A percentile compares a stretch with the other conserved stretches of the same genome.
These are phyloP conservation scores for Choristoneura fumiferana DNA, from an alignment of 1,140 invertebrate species.

Conservation along the genomic window DNA sequence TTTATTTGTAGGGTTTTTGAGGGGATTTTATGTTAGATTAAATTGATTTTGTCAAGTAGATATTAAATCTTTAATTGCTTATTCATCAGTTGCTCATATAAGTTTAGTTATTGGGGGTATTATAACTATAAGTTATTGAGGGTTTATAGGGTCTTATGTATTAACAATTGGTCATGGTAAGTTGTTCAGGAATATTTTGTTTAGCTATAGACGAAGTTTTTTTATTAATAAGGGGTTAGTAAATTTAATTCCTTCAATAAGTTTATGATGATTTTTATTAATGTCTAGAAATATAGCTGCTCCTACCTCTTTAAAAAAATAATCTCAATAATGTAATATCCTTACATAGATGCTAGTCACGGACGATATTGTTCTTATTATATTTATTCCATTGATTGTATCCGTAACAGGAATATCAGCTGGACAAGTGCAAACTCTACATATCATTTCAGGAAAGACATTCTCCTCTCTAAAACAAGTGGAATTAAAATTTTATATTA, in stretches of 20 bases:
- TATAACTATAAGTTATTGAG: conserved; percentile 70
- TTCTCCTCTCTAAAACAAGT: not conserved
- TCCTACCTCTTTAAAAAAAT: conserved; percentile 68
- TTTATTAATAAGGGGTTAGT: conserved; percentile 74
- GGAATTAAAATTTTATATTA: no score
- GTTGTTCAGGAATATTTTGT: conserved; percentile 85
- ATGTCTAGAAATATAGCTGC: conserved; percentile 73
- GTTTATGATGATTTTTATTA: conserved; percentile 81
- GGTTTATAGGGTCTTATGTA: conserved; percentile 70
- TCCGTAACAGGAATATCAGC: not conserved
- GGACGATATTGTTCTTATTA: not conserved
- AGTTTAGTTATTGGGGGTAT: conserved; percentile 73
- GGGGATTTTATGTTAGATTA: conserved; percentile 78
- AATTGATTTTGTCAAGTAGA: conserved; percentile 81
- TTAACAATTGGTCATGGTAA: conserved; percentile 85
- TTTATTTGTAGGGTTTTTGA: conserved; percentile 79
- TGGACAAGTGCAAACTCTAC: conserved; percentile 13
- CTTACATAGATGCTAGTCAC: not conserved
- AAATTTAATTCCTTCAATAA: conserved; percentile 73
- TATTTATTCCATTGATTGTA: conserved; percentile 7
- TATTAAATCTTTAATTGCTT: conserved; percentile 82
- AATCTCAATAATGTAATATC: no score
- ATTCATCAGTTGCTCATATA: conserved; percentile 82
- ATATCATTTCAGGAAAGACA: conserved; percentile 8
- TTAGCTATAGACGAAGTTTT: conserved; percentile 78